Evolutionary conservation across 2,888 invertebrate species (phyloP), one percentile per base, ranked within the genome.

Genomic region (Cylindroiulus punctatus): DNA sequence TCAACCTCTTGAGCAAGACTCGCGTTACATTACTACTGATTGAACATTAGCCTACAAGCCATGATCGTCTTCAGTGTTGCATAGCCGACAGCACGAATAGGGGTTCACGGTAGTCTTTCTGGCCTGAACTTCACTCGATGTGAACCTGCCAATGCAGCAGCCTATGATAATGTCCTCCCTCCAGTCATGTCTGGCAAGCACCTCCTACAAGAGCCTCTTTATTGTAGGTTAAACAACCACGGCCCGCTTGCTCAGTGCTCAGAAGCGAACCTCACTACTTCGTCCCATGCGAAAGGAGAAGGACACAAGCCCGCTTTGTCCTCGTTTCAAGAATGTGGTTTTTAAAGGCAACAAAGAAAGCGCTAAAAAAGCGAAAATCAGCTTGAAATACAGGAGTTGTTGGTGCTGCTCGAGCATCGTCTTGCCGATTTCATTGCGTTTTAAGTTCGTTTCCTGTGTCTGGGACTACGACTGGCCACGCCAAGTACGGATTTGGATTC

Each of bases 141-240:
- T 65, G 65, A 65, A 65, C 65, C 26, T 65, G 65, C 10, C 26
- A 22, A n/a, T 65, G 19, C 36, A 2, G 26, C 22, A 26, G 65
- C 65, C 65, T 52, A 65, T 65, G 65, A 65, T 65, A 65, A 65
- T 65, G 65, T 26, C 65, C 26, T 26, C 65, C 65, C 65, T 65
- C 65, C 65, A 65, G 65, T 65, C 65, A 65, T 65, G 65, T 65
- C 65, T 65, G 26, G 10, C n/a, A 65, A n/a, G 65, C 65, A 26
- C 65, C 65, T 65, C 65, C 65, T 65, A 65, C 65, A 26, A 65
- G 26, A n/a, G 65, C 65, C 65, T 65, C 65, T 65, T 65, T 65
- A 65, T 65, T 65, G 65, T 65, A 65, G 65, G 65, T 65, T 65
- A 65, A 65, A 65, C 65, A 65, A 65, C 65, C 65, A 26, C 65